Conservation (phyloP, 1,140 invertebrate species). For the Cherax destructor region DNA sequence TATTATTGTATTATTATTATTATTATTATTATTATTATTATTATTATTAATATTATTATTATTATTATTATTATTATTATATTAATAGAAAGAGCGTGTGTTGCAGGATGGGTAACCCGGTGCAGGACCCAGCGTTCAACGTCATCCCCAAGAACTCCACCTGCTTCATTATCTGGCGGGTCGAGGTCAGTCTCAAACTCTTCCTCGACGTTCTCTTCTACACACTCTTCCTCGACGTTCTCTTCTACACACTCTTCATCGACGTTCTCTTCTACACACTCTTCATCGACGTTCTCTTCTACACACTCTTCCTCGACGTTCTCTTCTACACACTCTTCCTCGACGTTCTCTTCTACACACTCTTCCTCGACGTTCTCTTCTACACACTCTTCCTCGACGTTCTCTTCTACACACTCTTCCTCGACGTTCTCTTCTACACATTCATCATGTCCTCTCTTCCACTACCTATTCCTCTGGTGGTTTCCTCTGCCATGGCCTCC, state of each 20-base stretch:
- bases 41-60: not conserved
- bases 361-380: not conserved
- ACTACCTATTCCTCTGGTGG: not conserved
- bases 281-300: too few relatives aligned
- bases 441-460: not conserved
- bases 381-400: not conserved
- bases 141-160: conserved; percentile 84
- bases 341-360: too few relatives aligned
- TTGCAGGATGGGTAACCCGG: conserved; percentile 51
- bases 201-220: not conserved
- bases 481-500: not conserved
- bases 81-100: not conserved
- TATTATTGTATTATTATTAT: too few relatives aligned
- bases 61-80: conserved; percentile 1
- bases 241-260: not conserved
- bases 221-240: not conserved
- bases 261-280: not conserved
- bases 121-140: conserved; percentile 80
- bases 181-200: conserved; percentile 80
- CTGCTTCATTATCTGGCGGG: conserved; percentile 87
- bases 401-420: too few relatives aligned
- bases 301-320: not conserved
- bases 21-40: not conserved
- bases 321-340: not conserved
- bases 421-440: too few relatives aligned